These are phyloP conservation scores for Halichoerus grypus DNA, from an alignment of 2,113 vertebrate genomes.

Conservation along the genomic window DNA sequence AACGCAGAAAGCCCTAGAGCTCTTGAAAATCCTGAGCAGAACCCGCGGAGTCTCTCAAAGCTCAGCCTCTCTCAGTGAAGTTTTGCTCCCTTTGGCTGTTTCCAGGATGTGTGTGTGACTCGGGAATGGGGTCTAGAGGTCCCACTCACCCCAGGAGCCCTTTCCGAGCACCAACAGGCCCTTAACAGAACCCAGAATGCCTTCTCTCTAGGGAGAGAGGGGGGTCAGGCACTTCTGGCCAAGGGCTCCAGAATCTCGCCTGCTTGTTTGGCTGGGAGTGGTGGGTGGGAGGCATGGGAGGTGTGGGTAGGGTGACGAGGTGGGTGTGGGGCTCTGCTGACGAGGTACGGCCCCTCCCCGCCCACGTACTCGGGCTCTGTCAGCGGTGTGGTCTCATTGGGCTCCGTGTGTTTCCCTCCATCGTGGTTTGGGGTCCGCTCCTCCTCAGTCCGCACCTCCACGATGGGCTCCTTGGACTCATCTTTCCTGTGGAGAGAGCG, in stretches of 20 bases:
- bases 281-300: background rate
- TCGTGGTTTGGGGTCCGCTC: constrained; percentile 97
- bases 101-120: background rate
- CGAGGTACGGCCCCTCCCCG: background rate
- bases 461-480: constrained; percentile 98
- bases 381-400: constrained; percentile 97
- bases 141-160: background rate
- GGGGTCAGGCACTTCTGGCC: background rate
- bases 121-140: background rate
- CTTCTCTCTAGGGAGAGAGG: constrained; percentile 26
- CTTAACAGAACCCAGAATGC: background rate
- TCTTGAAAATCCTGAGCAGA: background rate
- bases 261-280: background rate
- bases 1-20: background rate
- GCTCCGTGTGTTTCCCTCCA: constrained; percentile 95
- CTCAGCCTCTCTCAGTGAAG: background rate
- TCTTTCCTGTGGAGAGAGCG: constrained; percentile 92
- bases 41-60: background rate
- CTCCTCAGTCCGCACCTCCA: constrained; percentile 96
- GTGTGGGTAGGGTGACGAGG: background rate
- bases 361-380: constrained; percentile 97
- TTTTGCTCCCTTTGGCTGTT: background rate
- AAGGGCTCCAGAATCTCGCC: background rate
- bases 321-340: background rate
- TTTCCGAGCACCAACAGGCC: background rate